phyloP scores from a whole-genome alignment of 2,888 invertebrate genomes.

The Hypselothyrea guttata region DNA sequence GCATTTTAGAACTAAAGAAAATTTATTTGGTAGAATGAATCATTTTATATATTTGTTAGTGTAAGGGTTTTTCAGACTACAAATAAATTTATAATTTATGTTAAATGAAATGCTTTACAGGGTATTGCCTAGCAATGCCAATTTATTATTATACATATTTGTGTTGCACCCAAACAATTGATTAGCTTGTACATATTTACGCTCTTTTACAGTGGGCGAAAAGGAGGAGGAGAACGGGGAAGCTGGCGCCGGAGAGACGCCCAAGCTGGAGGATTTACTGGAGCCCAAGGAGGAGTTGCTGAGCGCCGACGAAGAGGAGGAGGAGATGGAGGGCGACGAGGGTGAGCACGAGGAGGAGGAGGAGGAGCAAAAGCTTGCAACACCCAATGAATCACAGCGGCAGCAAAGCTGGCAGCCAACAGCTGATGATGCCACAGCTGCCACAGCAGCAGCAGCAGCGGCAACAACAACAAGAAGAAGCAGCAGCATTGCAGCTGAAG shows the following conservation, averaged over 20 bases:
- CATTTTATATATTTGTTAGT: too few relatives aligned
- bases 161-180: conserved; percentile 23
- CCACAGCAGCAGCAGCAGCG: conserved; percentile 40
- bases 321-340: conserved; percentile 47
- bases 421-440: conserved; percentile 57
- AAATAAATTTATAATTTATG: neutral
- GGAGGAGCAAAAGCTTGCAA: conserved; percentile 16
- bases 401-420: conserved; percentile 53
- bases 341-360: conserved; percentile 35
- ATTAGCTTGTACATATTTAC: conserved; percentile 36
- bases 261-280: conserved; percentile 51
- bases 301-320: conserved; percentile 65
- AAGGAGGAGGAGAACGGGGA: conserved; percentile 62
- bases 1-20: too few relatives aligned
- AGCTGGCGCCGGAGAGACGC: conserved; percentile 20
- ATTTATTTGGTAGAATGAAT: too few relatives aligned
- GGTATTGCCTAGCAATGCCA: conserved; percentile 6
- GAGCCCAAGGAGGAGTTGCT: conserved; percentile 79
- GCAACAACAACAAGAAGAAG: conserved; percentile 14
- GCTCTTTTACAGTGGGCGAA: conserved; percentile 63
- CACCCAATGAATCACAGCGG: conserved; percentile 62
- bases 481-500: conserved; percentile 46
- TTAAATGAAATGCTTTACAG: too few relatives aligned
- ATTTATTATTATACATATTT: too few relatives aligned
- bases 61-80: neutral